Base-by-base conservation (phyloP, 2,113 vertebrate genomes). In the Ranitomeya variabilis region DNA sequence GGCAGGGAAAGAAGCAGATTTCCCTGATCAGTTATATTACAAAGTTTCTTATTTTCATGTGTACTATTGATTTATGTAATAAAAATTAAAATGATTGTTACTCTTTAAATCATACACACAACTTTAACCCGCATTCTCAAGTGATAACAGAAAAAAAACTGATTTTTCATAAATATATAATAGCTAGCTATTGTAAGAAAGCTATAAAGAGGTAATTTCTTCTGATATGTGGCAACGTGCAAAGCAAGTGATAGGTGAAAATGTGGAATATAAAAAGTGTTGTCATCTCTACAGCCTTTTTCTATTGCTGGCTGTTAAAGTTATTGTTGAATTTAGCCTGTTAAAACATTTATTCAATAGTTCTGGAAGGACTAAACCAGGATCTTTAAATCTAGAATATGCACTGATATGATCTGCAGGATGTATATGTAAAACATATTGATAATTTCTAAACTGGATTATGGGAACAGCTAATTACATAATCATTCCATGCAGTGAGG, bases 361-460 rank as follows among this genome's bases (percentile, higher is more conserved):
- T 66, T 73, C 88, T 88, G 82, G 31, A 57, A 77, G 15, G 21
- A 90, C 80, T 90, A 88, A 10, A 87, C 84, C 15, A 62, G 7
- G 62, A 7, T 8, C 13, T 37, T 82, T 19, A 64, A 64, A 64
- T 37, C 3, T 19, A 18, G 16, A 82, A 37, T 82, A 18, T 64
- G 80, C 15, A 16, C 16, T 16, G 8, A 81, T 59, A 26, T 81
- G 55, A 15, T 59, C 13, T 57, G 8, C 26, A 82, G 26, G 64
- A 19, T 54, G 45, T 54, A 54, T 62, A 21, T 4, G 31, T 57
- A 8, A 59, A 16, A 80, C 54, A 59, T 26, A 57, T 10, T 45
- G 31, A 37, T 45, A 18, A 51, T 45, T 51, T 31, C 67, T 31
- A 71, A 26, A 31, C 4, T 23, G 1, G 23, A 71, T 13, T 4